phyloP scores from a whole-genome alignment of 2,797 vertebrate species.

The Erithacus rubecula region DNA sequence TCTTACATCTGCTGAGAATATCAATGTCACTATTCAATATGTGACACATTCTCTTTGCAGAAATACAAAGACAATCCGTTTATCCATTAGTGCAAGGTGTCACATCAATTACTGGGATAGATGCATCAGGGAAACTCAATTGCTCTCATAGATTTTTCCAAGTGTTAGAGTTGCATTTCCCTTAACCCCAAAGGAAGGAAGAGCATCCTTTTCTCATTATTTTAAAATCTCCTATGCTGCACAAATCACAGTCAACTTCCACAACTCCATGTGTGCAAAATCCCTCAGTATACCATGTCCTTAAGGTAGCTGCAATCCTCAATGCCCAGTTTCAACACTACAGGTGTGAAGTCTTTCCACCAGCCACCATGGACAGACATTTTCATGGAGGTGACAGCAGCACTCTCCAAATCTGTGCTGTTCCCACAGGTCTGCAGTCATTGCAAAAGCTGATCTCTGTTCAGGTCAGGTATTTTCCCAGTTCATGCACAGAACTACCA shows the following conservation, averaged over 20 bases:
- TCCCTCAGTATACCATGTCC: not conserved
- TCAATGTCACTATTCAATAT: constrained; percentile 55
- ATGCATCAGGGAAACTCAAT: constrained; percentile 36
- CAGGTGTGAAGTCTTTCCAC: not conserved
- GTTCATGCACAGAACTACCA: not conserved
- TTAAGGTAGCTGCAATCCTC: not conserved
- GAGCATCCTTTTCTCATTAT: not conserved
- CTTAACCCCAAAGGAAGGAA: not conserved
- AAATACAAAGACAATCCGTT: constrained; percentile 42
- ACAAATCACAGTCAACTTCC: not conserved
- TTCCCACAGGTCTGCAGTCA: not conserved
- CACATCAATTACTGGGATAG: constrained; percentile 49
- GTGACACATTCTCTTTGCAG: constrained; percentile 29
- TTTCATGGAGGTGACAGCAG: not conserved
- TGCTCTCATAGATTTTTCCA: constrained; percentile 50
- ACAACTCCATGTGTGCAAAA: not conserved
- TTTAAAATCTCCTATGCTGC: not conserved
- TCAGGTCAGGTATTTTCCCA: not conserved
- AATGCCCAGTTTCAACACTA: not conserved
- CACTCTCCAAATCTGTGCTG: not conserved
- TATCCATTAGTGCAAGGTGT: constrained; percentile 51
- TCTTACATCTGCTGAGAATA: constrained; percentile 51
- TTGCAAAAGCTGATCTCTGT: not conserved
- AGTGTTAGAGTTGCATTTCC: not conserved
- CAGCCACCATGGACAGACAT: not conserved